Evolutionary conservation across 2,113 vertebrate species (phyloP), one percentile per base, ranked within the genome.

Genomic region (Varanus salvator): DNA sequence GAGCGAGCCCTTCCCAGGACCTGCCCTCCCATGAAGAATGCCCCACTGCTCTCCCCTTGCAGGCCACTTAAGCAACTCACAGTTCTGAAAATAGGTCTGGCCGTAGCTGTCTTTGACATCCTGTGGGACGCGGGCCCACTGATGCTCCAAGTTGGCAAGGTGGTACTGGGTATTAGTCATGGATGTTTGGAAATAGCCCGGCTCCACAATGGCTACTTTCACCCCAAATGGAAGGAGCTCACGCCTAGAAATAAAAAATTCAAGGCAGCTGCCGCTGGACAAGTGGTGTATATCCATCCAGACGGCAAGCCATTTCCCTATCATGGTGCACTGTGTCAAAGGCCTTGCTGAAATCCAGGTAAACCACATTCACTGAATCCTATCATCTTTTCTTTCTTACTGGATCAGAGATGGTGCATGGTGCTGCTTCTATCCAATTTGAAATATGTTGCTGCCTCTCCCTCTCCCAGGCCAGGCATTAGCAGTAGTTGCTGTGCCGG

Each of bases 211-310:
- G 72, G 97, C 95, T 76, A 98, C 93, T 85, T 91, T 97, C 3
- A 98, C 97, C 25, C 98, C 97, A 19, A 98, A 98, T 44, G 78
- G 90, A 12, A 34, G 71, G 94, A 98, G 91, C 89, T 97, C 96
- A 12, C 92, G 89, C 94, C 98, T 98, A 94, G 80, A 88, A 90
- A 8, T 68, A 89, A 92, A 74, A 4, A 50, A n/a, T 25, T 21
- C 7, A 31, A 83, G 57, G 66, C 8, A 14, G 14, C 8, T n/a
- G 27, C 17, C 31, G 17, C 57, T 31, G 54, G 14, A 29, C 12
- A 74, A n/a, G 52, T n/a, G 5, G 6, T 57, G 78, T 29, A 57
- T 80, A 27, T 80, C 8, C 25, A 8, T 87, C 44, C 27, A 5
- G 1, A n/a, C n/a, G n/a, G n/a, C n/a, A n/a, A n/a, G n/a, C n/a